Evolutionary conservation across 2,888 invertebrate species (phyloP).

Genomic region (Oeneis ivallda): DNA sequence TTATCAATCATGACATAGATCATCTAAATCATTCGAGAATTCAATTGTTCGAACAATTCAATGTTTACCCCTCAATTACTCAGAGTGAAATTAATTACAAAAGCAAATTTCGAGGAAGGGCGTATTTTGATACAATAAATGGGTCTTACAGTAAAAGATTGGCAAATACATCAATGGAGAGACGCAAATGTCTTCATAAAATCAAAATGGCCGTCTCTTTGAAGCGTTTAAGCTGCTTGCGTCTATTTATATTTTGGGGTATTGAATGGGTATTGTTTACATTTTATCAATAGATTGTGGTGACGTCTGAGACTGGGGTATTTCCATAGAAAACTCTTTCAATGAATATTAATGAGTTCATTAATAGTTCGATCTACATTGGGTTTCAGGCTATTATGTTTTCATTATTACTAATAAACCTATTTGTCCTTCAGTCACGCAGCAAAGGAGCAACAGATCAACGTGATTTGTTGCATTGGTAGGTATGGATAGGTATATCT

Average conservation of each 20-base stretch:
- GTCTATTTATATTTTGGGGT: slow-evolving; percentile 5
- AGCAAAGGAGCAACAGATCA: no score
- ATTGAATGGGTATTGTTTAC: background rate
- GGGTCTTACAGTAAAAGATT: slow-evolving; percentile 25
- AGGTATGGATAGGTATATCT: no score
- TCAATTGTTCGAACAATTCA: slow-evolving; percentile 23
- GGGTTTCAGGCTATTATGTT: no score
- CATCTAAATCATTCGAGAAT: slow-evolving; percentile 14
- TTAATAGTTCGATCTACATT: background rate
- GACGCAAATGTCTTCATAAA: slow-evolving; percentile 23
- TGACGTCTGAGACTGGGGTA: background rate
- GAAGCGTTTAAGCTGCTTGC: slow-evolving; percentile 10
- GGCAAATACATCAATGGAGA: slow-evolving; percentile 25
- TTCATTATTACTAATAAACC: no score
- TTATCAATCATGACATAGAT: slow-evolving; percentile 11
- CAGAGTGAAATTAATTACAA: slow-evolving; percentile 24
- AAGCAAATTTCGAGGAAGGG: slow-evolving; percentile 16
- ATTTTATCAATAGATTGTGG: background rate
- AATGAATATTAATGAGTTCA: background rate
- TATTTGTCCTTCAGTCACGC: no score
- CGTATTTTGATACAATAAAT: slow-evolving; percentile 24
- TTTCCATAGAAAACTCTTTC: background rate
- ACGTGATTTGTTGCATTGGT: no score
- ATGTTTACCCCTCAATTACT: slow-evolving; percentile 25
- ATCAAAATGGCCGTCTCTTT: slow-evolving; percentile 15